Conservation (phyloP, 2,888 invertebrate species). For the Chloroclystis v-ata region DNA sequence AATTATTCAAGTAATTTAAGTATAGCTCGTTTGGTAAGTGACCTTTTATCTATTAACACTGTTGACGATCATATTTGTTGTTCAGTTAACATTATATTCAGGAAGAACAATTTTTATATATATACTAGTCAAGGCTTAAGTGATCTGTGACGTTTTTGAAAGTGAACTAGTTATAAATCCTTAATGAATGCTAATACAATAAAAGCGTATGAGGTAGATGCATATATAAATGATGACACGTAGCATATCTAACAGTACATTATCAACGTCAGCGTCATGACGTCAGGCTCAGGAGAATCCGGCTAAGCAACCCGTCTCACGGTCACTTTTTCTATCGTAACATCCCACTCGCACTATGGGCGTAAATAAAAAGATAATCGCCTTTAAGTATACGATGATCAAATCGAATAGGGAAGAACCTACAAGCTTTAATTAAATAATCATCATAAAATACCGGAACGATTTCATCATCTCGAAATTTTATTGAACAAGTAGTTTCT, state of each 20-base stretch:
- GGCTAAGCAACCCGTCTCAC: conserved; percentile 64
- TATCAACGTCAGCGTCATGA: conserved; percentile 58
- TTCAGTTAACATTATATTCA: conserved; percentile 59
- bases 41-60: conserved; percentile 58
- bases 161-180: conserved; percentile 16
- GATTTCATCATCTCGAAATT: conserved; percentile 35
- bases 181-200: conserved; percentile 5
- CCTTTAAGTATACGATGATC: conserved; percentile 43
- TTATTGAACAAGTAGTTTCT: conserved; percentile 12
- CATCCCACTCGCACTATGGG: conserved; percentile 46
- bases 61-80: conserved; percentile 53
- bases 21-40: conserved; percentile 24
- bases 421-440: conserved; percentile 43
- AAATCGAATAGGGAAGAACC: conserved; percentile 43
- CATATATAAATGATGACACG: conserved; percentile 12
- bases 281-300: conserved; percentile 65
- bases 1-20: conserved; percentile 2
- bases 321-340: conserved; percentile 66
- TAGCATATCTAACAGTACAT: conserved; percentile 47
- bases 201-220: not conserved
- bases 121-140: conserved; percentile 53
- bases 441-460: conserved; percentile 44
- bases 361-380: conserved; percentile 38
- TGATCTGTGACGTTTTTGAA: conserved; percentile 34
- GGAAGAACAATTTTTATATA: conserved; percentile 52